phyloP scores from a whole-genome alignment of 1,140 invertebrate species.

The Tetraneura akinire region DNA sequence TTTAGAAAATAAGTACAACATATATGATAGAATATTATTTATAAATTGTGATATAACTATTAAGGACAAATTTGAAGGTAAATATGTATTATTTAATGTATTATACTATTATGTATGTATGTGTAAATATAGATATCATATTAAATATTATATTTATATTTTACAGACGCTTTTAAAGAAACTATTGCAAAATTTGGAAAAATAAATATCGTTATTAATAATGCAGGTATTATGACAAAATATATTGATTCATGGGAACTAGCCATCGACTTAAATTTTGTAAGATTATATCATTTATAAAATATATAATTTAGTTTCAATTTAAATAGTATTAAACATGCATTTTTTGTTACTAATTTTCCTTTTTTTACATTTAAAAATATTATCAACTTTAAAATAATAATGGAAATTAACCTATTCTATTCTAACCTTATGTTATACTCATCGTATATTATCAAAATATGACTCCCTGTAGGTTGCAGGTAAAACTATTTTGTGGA shows the following conservation, averaged over 20 bases:
- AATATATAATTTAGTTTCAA: neutral
- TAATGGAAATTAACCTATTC: no score
- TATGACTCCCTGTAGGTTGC: no score
- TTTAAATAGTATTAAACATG: no score
- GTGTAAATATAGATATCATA: neutral
- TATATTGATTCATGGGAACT: constrained; percentile 11
- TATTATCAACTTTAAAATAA: no score
- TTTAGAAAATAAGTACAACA: constrained; percentile 7
- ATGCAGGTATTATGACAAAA: constrained; percentile 34
- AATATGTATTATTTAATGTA: neutral
- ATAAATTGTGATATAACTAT: constrained; percentile 40
- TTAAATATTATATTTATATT: neutral
- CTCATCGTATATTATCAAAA: no score
- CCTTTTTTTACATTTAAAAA: no score
- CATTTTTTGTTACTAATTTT: no score
- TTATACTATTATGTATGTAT: no score
- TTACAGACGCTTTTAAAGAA: constrained; percentile 24
- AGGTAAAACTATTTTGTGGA: no score
- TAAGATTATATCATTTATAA: neutral
- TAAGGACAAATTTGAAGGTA: constrained; percentile 29
- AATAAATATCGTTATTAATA: constrained; percentile 33
- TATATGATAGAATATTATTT: neutral
- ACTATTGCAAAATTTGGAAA: constrained; percentile 24
- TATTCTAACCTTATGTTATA: no score
- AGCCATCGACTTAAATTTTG: constrained; percentile 29